These are phyloP conservation scores for Anarrhichthys ocellatus DNA, from an alignment of 2,113 vertebrate genomes.

Conservation along the genomic window DNA sequence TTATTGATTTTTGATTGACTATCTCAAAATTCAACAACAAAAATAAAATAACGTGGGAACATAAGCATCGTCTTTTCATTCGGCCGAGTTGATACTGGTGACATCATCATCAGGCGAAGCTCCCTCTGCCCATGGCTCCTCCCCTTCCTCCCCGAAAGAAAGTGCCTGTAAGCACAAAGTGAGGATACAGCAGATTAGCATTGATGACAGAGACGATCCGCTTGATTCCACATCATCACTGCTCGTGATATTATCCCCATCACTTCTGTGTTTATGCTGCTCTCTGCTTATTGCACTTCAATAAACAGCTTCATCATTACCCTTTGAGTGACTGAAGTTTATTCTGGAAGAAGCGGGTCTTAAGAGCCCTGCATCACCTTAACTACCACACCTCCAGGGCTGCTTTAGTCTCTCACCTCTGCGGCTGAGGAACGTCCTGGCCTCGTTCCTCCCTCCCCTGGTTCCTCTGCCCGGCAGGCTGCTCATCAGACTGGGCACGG, in stretches of 20 bases:
- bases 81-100: not conserved
- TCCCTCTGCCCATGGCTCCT: conserved; percentile 71
- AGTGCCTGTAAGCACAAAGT: conserved; percentile 42
- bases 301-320: conserved; percentile 62
- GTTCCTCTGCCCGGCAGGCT: conserved; percentile 67
- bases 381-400: not conserved
- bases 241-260: not conserved
- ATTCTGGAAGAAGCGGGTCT: not conserved
- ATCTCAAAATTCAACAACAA: not conserved
- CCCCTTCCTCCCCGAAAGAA: conserved; percentile 71
- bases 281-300: conserved; percentile 39
- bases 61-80: not conserved
- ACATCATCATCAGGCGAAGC: conserved; percentile 45
- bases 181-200: not conserved
- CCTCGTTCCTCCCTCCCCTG: conserved; percentile 81
- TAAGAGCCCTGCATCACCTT: not conserved
- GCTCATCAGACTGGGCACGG: conserved; percentile 80
- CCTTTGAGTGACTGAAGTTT: not conserved
- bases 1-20: not conserved
- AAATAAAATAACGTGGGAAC: not conserved
- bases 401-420: conserved; percentile 68
- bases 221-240: not conserved
- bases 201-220: not conserved
- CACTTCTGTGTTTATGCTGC: not conserved
- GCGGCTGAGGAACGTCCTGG: conserved; percentile 81